These are phyloP conservation scores for Phataginus tricuspis DNA, from an alignment of 2,797 vertebrate genomes.

Conservation along the genomic window DNA sequence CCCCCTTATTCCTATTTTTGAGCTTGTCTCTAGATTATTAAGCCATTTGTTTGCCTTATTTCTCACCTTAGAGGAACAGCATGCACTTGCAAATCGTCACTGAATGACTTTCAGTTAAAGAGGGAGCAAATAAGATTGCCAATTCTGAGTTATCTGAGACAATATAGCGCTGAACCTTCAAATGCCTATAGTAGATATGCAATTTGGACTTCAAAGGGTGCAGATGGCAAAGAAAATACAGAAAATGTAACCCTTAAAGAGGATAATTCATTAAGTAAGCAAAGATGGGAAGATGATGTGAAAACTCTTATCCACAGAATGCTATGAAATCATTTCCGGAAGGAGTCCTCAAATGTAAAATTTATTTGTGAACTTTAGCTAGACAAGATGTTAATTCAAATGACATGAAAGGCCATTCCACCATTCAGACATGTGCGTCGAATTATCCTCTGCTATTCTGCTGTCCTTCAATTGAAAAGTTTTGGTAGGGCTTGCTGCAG, in stretches of 20 bases:
- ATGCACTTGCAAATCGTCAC: background rate
- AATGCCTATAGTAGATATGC: background rate
- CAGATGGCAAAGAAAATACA: background rate
- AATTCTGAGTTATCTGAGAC: background rate
- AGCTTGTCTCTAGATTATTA: background rate
- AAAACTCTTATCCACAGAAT: background rate
- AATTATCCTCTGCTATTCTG: background rate
- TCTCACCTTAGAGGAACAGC: background rate
- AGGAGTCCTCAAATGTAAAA: constrained; percentile 30
- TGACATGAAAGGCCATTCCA: constrained; percentile 23
- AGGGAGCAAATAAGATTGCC: background rate
- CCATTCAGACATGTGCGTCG: constrained; percentile 21
- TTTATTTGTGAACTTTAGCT: constrained; percentile 50
- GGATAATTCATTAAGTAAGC: background rate
- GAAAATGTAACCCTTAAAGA: background rate
- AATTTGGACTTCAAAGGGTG: constrained; percentile 39
- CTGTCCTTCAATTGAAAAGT: background rate
- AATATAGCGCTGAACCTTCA: background rate
- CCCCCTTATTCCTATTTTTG: background rate
- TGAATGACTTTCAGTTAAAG: background rate
- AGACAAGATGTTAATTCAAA: constrained; percentile 55
- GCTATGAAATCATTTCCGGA: constrained; percentile 26
- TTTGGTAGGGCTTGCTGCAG: background rate
- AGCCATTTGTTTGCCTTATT: background rate
- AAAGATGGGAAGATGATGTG: background rate